A percentile compares a stretch with the other conserved stretches of the same genome.
These are phyloP conservation scores for Pissodes strobi DNA, from an alignment of 1,140 invertebrate genomes.

Conservation along the genomic window DNA sequence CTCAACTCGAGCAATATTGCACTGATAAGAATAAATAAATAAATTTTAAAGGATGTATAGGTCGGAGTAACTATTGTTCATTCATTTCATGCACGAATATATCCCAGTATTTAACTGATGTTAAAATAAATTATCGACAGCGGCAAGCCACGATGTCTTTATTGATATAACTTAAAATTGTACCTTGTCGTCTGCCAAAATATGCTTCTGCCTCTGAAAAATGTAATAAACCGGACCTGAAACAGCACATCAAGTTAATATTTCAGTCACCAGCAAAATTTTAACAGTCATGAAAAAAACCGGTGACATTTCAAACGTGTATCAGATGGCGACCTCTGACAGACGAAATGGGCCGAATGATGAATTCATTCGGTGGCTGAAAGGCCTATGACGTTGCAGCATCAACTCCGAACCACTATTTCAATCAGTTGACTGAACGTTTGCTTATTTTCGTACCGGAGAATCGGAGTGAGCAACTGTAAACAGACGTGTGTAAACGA, in stretches of 20 bases:
- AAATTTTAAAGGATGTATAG: too few relatives aligned
- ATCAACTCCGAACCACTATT: conserved; percentile 22
- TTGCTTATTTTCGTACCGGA: conserved; percentile 28
- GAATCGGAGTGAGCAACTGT: conserved; percentile 18
- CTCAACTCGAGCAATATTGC: too few relatives aligned
- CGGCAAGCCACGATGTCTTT: too few relatives aligned
- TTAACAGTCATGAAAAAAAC: conserved; percentile 4
- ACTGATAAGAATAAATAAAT: too few relatives aligned
- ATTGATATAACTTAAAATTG: too few relatives aligned
- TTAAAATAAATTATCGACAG: too few relatives aligned
- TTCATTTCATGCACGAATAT: too few relatives aligned
- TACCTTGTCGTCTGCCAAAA: too few relatives aligned
- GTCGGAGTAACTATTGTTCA: too few relatives aligned
- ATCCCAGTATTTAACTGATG: too few relatives aligned
- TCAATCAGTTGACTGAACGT: conserved; percentile 22
- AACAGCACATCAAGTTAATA: conserved; percentile 9
- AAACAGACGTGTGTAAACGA: conserved; percentile 29
- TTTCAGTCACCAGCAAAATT: conserved; percentile 11
- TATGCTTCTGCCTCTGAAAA: too few relatives aligned
- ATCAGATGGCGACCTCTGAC: conserved; percentile 26
- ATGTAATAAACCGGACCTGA: too few relatives aligned
- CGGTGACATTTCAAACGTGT: conserved; percentile 1
- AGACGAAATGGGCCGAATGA: conserved; percentile 30
- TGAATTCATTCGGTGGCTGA: conserved; percentile 34
- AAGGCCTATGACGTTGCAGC: conserved; percentile 27